Evolutionary conservation across 2,888 invertebrate species (phyloP), one percentile per base, ranked within the genome.

Genomic region (Teinopalpus imperialis): DNA sequence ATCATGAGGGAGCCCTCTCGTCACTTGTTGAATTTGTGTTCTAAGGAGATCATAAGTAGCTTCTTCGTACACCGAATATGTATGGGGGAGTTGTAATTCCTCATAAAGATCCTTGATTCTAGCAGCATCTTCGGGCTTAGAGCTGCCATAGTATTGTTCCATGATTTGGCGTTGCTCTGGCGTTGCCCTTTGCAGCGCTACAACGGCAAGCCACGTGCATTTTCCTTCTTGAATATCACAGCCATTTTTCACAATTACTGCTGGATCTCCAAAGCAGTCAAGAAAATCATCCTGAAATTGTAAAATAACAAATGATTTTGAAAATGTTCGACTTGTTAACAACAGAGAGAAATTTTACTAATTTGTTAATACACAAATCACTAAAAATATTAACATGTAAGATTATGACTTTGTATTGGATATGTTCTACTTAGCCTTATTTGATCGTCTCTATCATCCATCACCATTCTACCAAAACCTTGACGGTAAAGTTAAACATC

Each of bases 221-320:
- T 98, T 99, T 20, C 98, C 98, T 59, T 98, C 97, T 80, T 94
- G 92, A 58, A 99, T 98, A 70, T 99, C 98, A 0, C 94, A 95
- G 20, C 97, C 96, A 24, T 92, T 87, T 87, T 98, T 99, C 3
- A 98, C 99, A 0, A 94, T 97, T 1, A 95, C 90, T 4, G 91
- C 88, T 8, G 95, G 92, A 72, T 97, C 93, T 0, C 98, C 98
- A 74, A 94, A 99, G 69, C 96, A 97, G 74, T 98, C 98, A 24
- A 97, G 83, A 81, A 93, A 97, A 73, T 97, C 97, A 74, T 97
- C 96, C 91, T 94, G 81, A 2, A 75, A 80, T 36, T 26, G 42
- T 27, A 24, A 39, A 30, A 20, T 8, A 34, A 2, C 7, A 10
- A 6, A 26, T n/a, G n/a, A n/a, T n/a, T n/a, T n/a, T n/a, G n/a